Base-by-base conservation (phyloP, 1,140 invertebrate genomes). In the Scylla paramamosain region DNA sequence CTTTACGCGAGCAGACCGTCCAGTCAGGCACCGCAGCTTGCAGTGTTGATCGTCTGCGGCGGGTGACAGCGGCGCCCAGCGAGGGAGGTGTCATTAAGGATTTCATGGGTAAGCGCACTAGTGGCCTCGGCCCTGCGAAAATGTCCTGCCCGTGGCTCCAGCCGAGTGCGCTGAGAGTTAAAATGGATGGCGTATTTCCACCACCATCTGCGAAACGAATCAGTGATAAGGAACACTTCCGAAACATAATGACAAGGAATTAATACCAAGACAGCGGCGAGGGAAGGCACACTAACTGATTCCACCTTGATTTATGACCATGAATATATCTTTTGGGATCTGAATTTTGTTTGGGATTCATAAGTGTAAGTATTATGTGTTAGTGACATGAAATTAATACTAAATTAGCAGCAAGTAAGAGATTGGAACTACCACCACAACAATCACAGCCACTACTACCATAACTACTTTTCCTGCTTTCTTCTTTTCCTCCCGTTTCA, bases 71-170 rank as follows among this genome's bases (percentile, higher is more conserved):
- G 67, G 67, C 67, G 67, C 67, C 67, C 16, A 8, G 25, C 16
- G 67, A n/a, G 67, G 67, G 67, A 77, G n/a, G 67, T 77, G 67
- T 77, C 67, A 77, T 77, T 77, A 77, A n/a, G 67, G 67, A 77
- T 77, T 77, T 77, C 67, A 77, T 77, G 67, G 67, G 0, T n/a
- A 77, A 77, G 20, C 67, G 67, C 25, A 20, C 52, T n/a, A 77
- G 25, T 77, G 67, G 16, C 67, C 67, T 20, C 2, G 52, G 16
- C 1, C 67, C 67, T 2, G 16, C 67, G 52, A 16, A n/a, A 20
- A 20, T 77, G 67, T 77, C 67, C 25, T 6, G 8, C 67, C 67
- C 25, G 67, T 25, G 67, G 67, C 67, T n/a, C 20, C 67, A n/a
- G 67, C 67, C n/a, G 67, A n/a, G 10, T 59, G 16, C 52, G 52